A percentile compares a stretch with the other conserved stretches of the same genome.
Conservation (phyloP, 1,140 invertebrate species). For the Atta texana region DNA sequence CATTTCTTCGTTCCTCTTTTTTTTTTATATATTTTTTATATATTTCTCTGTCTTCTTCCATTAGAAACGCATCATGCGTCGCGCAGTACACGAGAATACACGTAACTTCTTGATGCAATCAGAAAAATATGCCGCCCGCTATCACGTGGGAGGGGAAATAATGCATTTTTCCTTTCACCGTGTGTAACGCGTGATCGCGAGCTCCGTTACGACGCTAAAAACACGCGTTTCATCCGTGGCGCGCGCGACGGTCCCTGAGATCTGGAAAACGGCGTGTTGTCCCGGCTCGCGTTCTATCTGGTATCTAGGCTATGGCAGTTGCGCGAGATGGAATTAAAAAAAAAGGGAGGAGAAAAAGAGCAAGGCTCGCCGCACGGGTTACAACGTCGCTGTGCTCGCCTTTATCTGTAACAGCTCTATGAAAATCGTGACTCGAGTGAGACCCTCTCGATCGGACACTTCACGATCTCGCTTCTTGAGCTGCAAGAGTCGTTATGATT, state of each 20-base stretch:
- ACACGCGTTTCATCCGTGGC: constrained; percentile 49
- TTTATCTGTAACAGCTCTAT: constrained; percentile 9
- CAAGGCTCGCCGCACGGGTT: background rate
- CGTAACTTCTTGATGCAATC: constrained; percentile 55
- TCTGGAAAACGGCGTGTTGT: constrained; percentile 32
- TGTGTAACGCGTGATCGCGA: constrained; percentile 46
- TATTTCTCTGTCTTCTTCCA: background rate
- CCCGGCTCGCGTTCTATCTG: constrained; percentile 6
- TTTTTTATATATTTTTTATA: background rate
- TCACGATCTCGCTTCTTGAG: background rate
- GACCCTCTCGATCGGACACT: background rate
- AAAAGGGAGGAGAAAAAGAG: background rate
- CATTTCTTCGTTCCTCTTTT: constrained; percentile 5
- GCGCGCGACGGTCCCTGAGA: background rate
- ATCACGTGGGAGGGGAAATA: constrained; percentile 45
- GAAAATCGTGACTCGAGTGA: constrained; percentile 39
- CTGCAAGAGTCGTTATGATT: background rate
- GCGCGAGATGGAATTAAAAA: background rate
- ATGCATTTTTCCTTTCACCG: constrained; percentile 61
- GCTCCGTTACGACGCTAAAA: constrained; percentile 31
- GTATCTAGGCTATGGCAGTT: constrained; percentile 28
- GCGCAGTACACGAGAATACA: background rate
- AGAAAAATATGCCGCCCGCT: constrained; percentile 57
- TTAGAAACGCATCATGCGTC: background rate
- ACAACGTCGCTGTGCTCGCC: constrained; percentile 7